Evolutionary conservation across 2,888 invertebrate species (phyloP), one percentile per base, ranked within the genome.

Genomic region (Microdon myrmicae): DNA sequence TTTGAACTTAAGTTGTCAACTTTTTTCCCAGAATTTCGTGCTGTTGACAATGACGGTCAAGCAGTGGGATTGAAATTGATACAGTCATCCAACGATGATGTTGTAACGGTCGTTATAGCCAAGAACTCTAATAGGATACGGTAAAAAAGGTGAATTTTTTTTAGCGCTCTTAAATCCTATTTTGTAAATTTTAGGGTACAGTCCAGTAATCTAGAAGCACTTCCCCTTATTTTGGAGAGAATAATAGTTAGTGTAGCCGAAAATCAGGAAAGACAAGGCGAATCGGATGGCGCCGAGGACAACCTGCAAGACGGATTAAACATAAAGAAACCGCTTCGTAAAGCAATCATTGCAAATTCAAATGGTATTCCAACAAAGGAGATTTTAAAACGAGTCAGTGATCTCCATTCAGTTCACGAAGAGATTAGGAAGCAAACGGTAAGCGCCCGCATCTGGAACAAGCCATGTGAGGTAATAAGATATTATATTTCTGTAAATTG

Each of bases 41-140:
- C 69, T 32, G 54, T 47, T 19, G 72, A 75, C 9, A 72, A 68
- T 16, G 77, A 77, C 44, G 44, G 68, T 1, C 76, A 75, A 51
- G 80, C 78, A 0, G 17, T 78, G 35, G 81, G 79, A 0, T 51
- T 80, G 6, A 68, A 71, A 7, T 35, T 76, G 9, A 67, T 76
- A 0, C 68, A 67, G 51, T 41, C 73, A 73, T 72, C 75, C 0
- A 74, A 70, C 2, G 55, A 73, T 35, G 77, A 73, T 9, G 51
- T 74, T 34, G 74, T 79, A 7, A 80, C 80, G 2, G 71, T 80
- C 64, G 76, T 81, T 34, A 72, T 73, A 5, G 80, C 79, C n/a
- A 81, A 79, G 66, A 78, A 75, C 32, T 76, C 81, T 7, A 78
- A 78, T 69, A 73, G 79, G 13, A 61, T 78, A 20, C 71, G 78